Evolutionary conservation across 92 coral and sea anemone species (phyloP).

Genomic region (Phenganax marumi): DNA sequence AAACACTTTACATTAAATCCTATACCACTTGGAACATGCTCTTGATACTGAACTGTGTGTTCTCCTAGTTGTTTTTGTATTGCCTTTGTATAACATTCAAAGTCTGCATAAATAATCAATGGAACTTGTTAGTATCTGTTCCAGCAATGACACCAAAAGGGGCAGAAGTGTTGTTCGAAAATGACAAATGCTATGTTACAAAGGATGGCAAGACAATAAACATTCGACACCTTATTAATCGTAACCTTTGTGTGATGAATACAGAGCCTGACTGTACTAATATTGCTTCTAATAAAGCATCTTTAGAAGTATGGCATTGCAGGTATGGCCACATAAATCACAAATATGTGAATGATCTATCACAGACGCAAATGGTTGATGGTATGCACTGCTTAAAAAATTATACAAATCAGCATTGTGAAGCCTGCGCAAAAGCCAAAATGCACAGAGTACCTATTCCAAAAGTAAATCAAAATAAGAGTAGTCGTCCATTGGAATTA

Average conservation of each 20-base stretch:
- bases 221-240: constrained; percentile 21
- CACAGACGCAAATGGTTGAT: constrained; percentile 56
- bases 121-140: too few relatives aligned
- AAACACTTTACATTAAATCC: too few relatives aligned
- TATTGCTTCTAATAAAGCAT: constrained; percentile 32
- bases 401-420: background rate
- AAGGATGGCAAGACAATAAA: constrained; percentile 20
- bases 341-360: constrained; percentile 40
- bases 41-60: too few relatives aligned
- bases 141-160: too few relatives aligned
- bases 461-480: constrained; percentile 57
- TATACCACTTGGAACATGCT: too few relatives aligned
- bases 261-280: constrained; percentile 34
- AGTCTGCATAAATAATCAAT: too few relatives aligned
- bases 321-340: constrained; percentile 57
- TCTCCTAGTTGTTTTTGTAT: too few relatives aligned
- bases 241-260: constrained; percentile 23
- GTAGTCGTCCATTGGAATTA: constrained; percentile 59
- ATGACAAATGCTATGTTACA: constrained; percentile 18
- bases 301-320: constrained; percentile 62
- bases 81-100: too few relatives aligned
- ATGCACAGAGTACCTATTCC: constrained; percentile 29
- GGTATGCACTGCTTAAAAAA: constrained; percentile 37
- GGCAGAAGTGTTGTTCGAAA: too few relatives aligned
- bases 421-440: constrained; percentile 33